Conservation (phyloP, 2,888 invertebrate genomes). For the Apamea anceps region DNA sequence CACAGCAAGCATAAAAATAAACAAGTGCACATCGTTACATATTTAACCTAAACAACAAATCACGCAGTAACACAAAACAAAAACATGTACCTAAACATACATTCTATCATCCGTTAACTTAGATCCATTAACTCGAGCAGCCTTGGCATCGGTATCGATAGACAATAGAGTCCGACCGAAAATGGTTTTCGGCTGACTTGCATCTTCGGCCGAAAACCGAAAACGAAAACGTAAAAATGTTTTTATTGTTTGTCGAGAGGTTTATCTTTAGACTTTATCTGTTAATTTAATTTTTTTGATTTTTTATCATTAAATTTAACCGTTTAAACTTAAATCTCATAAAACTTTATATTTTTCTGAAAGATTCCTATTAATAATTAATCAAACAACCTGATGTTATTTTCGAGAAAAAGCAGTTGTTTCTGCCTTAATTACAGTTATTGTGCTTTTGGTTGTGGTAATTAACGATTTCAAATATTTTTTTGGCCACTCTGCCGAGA, state of each 20-base stretch:
- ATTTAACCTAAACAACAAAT: slow-evolving; percentile 19
- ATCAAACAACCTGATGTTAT: background rate
- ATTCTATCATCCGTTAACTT: slow-evolving; percentile 44
- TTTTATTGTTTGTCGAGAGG: background rate
- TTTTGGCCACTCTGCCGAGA: background rate
- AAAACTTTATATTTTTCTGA: background rate
- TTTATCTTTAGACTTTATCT: background rate
- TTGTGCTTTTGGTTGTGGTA: background rate
- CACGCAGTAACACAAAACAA: slow-evolving; percentile 32
- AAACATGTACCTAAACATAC: background rate
- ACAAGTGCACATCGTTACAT: slow-evolving; percentile 18
- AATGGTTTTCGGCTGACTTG: background rate
- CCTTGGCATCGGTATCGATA: slow-evolving; percentile 57
- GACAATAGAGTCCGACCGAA: slow-evolving; percentile 15
- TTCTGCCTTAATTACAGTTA: too few relatives aligned
- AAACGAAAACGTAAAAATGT: background rate
- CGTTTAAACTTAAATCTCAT: background rate
- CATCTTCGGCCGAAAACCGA: background rate
- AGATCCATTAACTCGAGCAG: slow-evolving; percentile 48
- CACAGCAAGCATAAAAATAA: background rate
- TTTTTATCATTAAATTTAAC: background rate
- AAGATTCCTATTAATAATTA: too few relatives aligned
- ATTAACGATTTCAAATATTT: background rate
- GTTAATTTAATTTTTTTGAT: background rate
- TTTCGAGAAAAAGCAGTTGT: background rate